These are phyloP conservation scores for Palythoa heliodiscus DNA, from an alignment of 92 coral and sea anemone species.

Conservation along the genomic window DNA sequence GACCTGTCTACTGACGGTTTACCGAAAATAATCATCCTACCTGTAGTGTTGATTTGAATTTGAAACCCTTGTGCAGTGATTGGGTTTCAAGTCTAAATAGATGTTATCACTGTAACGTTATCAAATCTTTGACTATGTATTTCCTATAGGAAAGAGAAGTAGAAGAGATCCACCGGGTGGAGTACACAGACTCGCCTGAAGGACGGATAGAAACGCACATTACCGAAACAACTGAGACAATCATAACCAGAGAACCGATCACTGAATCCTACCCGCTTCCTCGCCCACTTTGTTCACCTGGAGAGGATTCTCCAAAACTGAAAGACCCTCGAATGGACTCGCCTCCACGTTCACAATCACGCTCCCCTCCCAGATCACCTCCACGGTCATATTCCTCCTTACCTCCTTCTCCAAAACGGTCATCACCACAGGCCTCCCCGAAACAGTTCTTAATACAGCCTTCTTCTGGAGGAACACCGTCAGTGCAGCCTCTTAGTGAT, in stretches of 20 bases:
- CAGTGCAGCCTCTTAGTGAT: conserved; percentile 4
- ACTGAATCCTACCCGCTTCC: background rate
- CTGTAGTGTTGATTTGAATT: background rate
- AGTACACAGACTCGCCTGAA: conserved; percentile 23
- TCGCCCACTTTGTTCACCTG: conserved; percentile 30
- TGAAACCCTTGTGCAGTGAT: background rate
- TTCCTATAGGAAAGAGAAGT: conserved; percentile 29
- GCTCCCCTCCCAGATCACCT: conserved; percentile 30
- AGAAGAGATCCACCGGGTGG: conserved; percentile 29
- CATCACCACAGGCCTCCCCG: conserved; percentile 38
- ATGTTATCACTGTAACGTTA: no score
- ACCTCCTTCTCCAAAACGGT: conserved; percentile 16
- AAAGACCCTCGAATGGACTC: background rate
- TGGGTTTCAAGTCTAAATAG: background rate
- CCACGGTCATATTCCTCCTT: conserved; percentile 1
- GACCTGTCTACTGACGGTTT: background rate
- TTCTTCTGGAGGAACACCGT: background rate
- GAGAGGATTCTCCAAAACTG: conserved; percentile 17
- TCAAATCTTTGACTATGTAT: background rate
- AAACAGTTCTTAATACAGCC: background rate
- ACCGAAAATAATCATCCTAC: background rate
- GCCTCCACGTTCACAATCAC: background rate
- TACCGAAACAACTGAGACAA: conserved; percentile 20
- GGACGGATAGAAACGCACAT: conserved; percentile 32
- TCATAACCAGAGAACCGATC: conserved; percentile 8